Evolutionary conservation across 53 echinoderm and acorn worm genomes (phyloP).

Genomic region (Patiria pectinifera): DNA sequence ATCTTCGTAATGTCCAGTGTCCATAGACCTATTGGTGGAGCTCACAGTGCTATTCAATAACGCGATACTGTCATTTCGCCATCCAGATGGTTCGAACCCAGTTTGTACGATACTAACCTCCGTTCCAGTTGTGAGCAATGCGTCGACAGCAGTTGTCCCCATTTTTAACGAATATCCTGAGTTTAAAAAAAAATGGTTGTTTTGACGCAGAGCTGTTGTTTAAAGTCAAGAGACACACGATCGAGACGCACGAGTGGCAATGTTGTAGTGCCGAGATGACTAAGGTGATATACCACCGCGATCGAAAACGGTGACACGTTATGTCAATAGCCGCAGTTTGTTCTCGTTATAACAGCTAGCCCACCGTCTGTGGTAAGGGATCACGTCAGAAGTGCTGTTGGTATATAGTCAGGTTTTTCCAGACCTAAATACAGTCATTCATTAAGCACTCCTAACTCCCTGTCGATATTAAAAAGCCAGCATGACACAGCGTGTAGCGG

Average conservation of each 20-base stretch:
- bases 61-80: background rate
- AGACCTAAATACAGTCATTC: background rate
- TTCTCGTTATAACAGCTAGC: background rate
- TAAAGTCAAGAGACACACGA: background rate
- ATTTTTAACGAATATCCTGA: background rate
- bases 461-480: background rate
- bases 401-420: background rate
- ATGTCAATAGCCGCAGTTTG: background rate
- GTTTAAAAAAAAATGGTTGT: background rate
- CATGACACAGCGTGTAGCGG: background rate
- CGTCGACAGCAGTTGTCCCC: background rate
- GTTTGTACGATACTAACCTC: background rate
- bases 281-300: background rate
- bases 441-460: background rate
- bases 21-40: background rate
- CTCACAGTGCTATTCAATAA: background rate
- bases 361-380: background rate
- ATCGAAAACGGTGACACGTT: background rate
- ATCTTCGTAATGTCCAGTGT: background rate
- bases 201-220: background rate
- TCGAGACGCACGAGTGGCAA: background rate
- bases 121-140: background rate
- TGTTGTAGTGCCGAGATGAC: background rate
- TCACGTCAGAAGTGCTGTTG: background rate
- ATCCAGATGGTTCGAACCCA: background rate